These are phyloP conservation scores for Euphysa ruthae DNA, from an alignment of 30 jellyfish, hydroid and myxozoan genomes.

Conservation along the genomic window DNA sequence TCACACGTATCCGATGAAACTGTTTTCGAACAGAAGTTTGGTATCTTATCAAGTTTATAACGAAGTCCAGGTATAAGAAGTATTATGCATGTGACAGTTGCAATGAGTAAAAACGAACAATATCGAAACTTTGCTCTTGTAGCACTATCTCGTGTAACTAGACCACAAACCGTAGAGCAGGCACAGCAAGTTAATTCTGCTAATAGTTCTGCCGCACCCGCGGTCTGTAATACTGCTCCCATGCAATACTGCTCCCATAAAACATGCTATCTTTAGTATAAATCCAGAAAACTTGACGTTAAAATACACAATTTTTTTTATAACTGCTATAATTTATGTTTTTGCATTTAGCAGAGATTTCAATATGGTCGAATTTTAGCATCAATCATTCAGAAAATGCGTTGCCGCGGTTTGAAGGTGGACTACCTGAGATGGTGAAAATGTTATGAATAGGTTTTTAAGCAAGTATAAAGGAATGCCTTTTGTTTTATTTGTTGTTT, in stretches of 20 bases:
- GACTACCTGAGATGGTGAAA: too few species aligned
- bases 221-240: constrained; percentile 99
- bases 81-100: constrained; percentile 75
- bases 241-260: constrained; percentile 27
- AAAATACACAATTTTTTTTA: too few species aligned
- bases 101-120: constrained; percentile 52
- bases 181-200: constrained; percentile 99
- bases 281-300: too few species aligned
- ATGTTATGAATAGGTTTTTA: too few species aligned
- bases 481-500: too few species aligned
- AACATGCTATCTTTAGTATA: too few species aligned
- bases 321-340: too few species aligned
- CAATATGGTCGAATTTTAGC: too few species aligned
- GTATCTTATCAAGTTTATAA: constrained; percentile 58
- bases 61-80: constrained; percentile 91
- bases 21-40: constrained; percentile 69
- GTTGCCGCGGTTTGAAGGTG: too few species aligned
- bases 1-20: constrained; percentile 83
- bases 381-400: too few species aligned
- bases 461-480: too few species aligned
- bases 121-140: constrained; percentile 93
- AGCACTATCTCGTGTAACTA: constrained; percentile 74
- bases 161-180: constrained; percentile 89
- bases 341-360: too few species aligned
- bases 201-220: constrained; percentile 99